Evolutionary conservation across 2,888 invertebrate genomes (phyloP).

Genomic region (Orchestes rusci): DNA sequence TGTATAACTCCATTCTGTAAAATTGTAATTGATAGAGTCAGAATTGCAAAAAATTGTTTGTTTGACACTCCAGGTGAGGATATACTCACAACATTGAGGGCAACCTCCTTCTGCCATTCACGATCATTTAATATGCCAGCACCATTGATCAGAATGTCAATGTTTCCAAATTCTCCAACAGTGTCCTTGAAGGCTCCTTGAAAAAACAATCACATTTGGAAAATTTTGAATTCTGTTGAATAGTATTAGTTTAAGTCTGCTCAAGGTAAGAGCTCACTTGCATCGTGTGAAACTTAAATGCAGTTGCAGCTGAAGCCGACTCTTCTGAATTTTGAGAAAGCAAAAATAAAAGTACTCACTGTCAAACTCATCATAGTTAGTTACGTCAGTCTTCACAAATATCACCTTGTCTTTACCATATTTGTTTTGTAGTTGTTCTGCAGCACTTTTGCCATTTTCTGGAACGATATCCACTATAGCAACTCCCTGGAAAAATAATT

Average conservation of each 20-base stretch:
- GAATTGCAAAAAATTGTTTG: too few relatives aligned
- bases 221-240: background rate
- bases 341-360: conserved; percentile 20
- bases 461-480: conserved; percentile 26
- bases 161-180: conserved; percentile 24
- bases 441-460: conserved; percentile 19
- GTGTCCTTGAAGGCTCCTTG: conserved; percentile 29
- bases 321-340: too few relatives aligned
- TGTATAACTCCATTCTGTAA: conserved; percentile 29
- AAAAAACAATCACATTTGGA: conserved; percentile 18
- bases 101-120: too few relatives aligned
- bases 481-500: conserved; percentile 25
- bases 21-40: too few relatives aligned
- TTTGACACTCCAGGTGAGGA: too few relatives aligned
- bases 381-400: conserved; percentile 30
- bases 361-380: conserved; percentile 23
- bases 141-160: conserved; percentile 29
- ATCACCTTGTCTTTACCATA: conserved; percentile 27
- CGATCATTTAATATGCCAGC: too few relatives aligned
- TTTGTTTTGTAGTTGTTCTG: conserved; percentile 25
- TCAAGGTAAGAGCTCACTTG: too few relatives aligned
- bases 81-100: too few relatives aligned
- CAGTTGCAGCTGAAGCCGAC: too few relatives aligned
- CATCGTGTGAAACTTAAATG: too few relatives aligned
- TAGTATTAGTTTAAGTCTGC: background rate